Percentiles rank a stretch among this genome's conserved stretches.
phyloP scores from a whole-genome alignment of 2,113 vertebrate species.

The Eurypyga helias region DNA sequence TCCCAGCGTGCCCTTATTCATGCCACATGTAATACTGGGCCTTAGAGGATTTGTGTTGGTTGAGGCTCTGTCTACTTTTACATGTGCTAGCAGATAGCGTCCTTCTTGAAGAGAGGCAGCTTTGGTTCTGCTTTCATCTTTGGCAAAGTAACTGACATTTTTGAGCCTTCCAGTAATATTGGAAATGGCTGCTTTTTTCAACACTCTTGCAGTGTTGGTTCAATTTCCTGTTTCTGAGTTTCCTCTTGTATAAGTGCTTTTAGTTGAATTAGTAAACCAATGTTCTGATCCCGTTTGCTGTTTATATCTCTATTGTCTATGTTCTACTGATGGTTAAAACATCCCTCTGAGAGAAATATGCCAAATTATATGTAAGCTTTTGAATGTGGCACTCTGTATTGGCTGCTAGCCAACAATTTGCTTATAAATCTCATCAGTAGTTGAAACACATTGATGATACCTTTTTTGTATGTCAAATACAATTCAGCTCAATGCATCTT shows the following conservation, averaged over 20 bases:
- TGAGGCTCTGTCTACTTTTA: not conserved
- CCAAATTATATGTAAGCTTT: not conserved
- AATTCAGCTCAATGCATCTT: not conserved
- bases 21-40: not conserved
- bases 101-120: not conserved
- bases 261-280: not conserved
- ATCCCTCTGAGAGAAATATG: not conserved
- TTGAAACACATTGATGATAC: not conserved
- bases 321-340: not conserved
- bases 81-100: not conserved
- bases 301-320: not conserved
- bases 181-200: not conserved
- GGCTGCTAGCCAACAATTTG: not conserved
- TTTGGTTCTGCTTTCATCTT: not conserved
- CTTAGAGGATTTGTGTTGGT: not conserved
- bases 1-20: not conserved
- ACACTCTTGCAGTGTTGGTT: not conserved
- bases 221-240: not conserved
- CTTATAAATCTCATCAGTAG: not conserved
- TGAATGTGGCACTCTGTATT: not conserved
- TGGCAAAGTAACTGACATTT: not conserved
- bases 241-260: not conserved
- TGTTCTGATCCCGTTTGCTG: constrained; percentile 12
- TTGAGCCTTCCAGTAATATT: not conserved
- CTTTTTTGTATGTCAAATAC: not conserved